Conservation (phyloP, 2,113 vertebrate species). For the Columbina picui region DNA sequence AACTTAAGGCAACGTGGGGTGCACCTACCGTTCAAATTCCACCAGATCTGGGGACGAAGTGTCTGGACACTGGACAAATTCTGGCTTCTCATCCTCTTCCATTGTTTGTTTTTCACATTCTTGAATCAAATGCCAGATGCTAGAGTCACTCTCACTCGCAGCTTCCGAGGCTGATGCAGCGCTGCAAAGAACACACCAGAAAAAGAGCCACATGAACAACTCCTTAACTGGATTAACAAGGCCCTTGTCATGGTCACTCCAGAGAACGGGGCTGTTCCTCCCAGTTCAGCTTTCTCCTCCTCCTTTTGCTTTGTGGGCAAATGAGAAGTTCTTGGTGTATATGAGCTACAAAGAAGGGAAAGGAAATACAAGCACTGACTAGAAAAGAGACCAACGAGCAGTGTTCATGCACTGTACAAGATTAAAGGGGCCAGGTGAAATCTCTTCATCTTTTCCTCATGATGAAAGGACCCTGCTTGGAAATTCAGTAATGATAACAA, state of each 20-base stretch:
- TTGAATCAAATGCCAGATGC: constrained; percentile 2
- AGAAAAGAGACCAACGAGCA: neutral
- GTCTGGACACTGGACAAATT: neutral
- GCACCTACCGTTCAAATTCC: constrained; percentile 83
- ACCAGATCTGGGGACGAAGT: constrained; percentile 68
- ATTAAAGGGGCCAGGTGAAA: neutral
- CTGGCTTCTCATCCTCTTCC: constrained; percentile 34
- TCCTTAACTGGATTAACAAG: neutral
- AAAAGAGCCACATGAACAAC: neutral
- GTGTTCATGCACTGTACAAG: neutral
- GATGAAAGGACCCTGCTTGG: neutral
- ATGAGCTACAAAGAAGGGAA: neutral
- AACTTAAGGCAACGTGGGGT: neutral
- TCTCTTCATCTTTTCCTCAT: neutral
- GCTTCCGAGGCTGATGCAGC: neutral
- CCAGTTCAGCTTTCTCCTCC: neutral
- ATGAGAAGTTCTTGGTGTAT: neutral
- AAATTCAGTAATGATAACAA: neutral
- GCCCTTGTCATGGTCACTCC: neutral
- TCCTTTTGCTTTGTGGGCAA: neutral
- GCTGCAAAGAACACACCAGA: constrained; percentile 21
- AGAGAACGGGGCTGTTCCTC: neutral
- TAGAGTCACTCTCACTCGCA: constrained; percentile 22
- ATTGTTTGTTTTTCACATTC: constrained; percentile 34
- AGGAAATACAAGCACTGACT: neutral